Evolutionary conservation across 2,113 vertebrate species (phyloP), one percentile per base, ranked within the genome.

Genomic region (Choloepus hoffmanni): DNA sequence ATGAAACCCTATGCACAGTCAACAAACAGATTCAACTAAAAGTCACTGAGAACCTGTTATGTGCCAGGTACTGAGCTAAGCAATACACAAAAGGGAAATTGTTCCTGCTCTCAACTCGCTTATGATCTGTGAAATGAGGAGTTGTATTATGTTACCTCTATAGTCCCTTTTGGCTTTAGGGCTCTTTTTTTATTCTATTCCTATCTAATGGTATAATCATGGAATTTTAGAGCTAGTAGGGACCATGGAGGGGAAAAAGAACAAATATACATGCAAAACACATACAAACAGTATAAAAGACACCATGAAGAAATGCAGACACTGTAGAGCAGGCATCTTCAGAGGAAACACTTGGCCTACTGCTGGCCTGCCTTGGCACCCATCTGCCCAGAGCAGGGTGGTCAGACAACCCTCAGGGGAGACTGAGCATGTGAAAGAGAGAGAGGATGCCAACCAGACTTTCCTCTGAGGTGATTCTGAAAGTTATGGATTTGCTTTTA

Each of bases 401-500:
- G 2, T 40, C 19, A 6, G 19, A 24, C 60, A 16, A 65, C 45
- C 63, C 58, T 70, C 6, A 2, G 21, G 40, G 15, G 62, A 70
- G 30, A 79, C 6, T 21, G 0, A 0, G 67, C 11, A 5, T 0
- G 4, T 26, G 23, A 55, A 36, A 76, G 72, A 14, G 30, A 43
- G 14, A 43, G 14, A 58, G 26, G 7, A 33, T 55, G 21, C 11
- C 67, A 67, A 15, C 15, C 70, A 65, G 53, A 62, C 40, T 65
- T 43, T 16, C 55, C 26, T 60, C n/a, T 11, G 14, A 85, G 43
- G 26, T 18, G 9, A 2, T 43, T 93, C 65, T 58, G 70, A 36
- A 87, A 65, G 60, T 60, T 86, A 76, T 74, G 45, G 15, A n/a
- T 92, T 50, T 81, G 60, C 28, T 91, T 87, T 87, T 67, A 95